Evolutionary conservation across 1,140 invertebrate genomes (phyloP).

Genomic region (Temnothorax longispinosus): DNA sequence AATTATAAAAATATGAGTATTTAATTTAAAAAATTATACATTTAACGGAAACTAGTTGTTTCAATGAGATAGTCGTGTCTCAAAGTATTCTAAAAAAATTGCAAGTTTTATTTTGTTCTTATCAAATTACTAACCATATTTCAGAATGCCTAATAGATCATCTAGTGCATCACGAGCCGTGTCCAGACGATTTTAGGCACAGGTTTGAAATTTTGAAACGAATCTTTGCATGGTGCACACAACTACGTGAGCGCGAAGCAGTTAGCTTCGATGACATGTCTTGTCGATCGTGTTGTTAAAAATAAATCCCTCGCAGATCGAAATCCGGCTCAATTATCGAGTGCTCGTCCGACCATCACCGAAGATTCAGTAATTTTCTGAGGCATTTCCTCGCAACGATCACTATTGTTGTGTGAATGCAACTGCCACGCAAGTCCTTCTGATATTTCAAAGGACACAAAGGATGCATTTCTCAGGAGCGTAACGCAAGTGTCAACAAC

Average conservation of each 20-base stretch:
- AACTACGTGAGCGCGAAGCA: background rate
- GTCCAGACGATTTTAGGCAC: constrained; percentile 48
- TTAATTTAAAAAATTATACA: background rate
- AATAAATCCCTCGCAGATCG: constrained; percentile 6
- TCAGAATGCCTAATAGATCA: constrained; percentile 8
- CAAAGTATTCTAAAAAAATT: constrained; percentile 8
- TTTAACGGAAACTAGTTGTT: background rate
- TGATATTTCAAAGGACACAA: constrained; percentile 9
- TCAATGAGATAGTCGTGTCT: background rate
- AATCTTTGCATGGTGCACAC: constrained; percentile 21
- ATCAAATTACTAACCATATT: background rate
- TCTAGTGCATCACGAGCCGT: background rate
- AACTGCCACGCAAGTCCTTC: background rate
- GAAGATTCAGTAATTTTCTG: constrained; percentile 11
- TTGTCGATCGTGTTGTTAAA: constrained; percentile 9
- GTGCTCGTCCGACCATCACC: background rate
- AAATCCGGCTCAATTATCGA: background rate
- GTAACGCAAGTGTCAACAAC: constrained; percentile 32
- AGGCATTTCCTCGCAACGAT: constrained; percentile 10
- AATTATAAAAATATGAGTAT: constrained; percentile 33
- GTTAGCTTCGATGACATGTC: background rate
- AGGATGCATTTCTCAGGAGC: constrained; percentile 5
- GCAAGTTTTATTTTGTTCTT: background rate
- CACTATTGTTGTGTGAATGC: constrained; percentile 1
- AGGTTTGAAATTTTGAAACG: constrained; percentile 44